Evolutionary conservation across 2,113 vertebrate genomes (phyloP).

Genomic region (Amazona guildingii): DNA sequence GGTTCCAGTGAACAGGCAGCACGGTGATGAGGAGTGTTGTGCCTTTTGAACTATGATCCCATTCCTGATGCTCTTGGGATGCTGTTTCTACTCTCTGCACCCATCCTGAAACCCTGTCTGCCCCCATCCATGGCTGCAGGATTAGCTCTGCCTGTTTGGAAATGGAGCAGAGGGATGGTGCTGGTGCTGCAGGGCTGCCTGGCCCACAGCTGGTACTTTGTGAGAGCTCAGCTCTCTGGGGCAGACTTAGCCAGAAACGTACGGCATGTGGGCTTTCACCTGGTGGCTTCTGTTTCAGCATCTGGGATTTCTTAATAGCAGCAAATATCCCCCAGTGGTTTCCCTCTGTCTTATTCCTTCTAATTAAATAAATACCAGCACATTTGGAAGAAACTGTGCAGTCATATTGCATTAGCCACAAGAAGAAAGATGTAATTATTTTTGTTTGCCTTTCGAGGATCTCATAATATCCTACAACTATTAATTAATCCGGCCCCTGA

Average conservation of each 20-base stretch:
- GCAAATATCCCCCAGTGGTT: slow-evolving; percentile 3
- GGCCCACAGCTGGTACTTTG: rapidly evolving
- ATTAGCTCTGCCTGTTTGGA: not conserved
- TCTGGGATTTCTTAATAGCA: slow-evolving; percentile 2
- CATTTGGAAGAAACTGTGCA: not conserved
- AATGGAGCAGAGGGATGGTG: too few species aligned
- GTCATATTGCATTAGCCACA: not conserved
- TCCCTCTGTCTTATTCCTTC: not conserved
- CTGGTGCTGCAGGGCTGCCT: not conserved
- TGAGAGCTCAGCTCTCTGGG: not conserved
- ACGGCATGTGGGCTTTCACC: not conserved
- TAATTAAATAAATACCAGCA: slow-evolving; percentile 51
- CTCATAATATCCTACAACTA: not conserved
- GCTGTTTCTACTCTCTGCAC: not conserved
- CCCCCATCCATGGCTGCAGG: rapidly evolving
- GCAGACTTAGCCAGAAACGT: not conserved
- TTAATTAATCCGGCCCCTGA: not conserved
- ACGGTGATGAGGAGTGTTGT: not conserved
- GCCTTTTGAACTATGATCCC: rapidly evolving
- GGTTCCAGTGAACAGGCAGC: not conserved
- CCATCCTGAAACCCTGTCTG: not conserved
- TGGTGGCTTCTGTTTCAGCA: slow-evolving; percentile 11
- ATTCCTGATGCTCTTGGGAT: not conserved
- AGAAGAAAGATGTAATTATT: not conserved
- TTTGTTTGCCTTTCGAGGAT: not conserved